Evolutionary conservation across 2,797 vertebrate species (phyloP).

Genomic region (Aphelocoma californica): DNA sequence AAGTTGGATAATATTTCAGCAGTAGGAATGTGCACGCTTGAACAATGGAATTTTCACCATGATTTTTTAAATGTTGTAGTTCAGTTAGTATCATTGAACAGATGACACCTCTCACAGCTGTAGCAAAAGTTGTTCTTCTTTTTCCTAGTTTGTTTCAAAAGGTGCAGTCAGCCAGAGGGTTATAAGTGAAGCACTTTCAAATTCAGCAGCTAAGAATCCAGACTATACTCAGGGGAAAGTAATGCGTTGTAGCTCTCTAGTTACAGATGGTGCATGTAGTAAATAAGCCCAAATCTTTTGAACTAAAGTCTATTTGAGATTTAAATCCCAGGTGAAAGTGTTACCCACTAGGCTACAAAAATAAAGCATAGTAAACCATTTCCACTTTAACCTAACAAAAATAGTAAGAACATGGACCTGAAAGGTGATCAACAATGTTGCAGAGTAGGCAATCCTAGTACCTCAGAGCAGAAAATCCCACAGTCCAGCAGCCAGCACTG

Average conservation of each 20-base stretch:
- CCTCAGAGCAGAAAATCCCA: not conserved
- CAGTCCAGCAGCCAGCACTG: not conserved
- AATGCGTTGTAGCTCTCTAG: not conserved
- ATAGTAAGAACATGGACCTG: not conserved
- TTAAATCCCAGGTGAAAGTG: not conserved
- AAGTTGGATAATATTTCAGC: not conserved
- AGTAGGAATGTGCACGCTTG: not conserved
- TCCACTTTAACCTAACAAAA: not conserved
- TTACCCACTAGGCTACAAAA: not conserved
- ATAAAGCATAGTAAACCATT: not conserved
- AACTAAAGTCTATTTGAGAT: not conserved
- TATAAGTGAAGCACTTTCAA: not conserved
- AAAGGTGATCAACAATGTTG: not conserved
- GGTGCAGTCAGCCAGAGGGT: not conserved
- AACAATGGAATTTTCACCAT: not conserved
- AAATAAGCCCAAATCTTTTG: not conserved
- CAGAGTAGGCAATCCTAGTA: not conserved
- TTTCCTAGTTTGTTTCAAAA: not conserved
- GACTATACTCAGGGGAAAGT: not conserved
- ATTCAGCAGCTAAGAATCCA: not conserved
- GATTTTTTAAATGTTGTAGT: not conserved
- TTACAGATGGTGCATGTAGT: not conserved
- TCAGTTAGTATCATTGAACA: not conserved
- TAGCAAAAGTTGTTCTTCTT: not conserved
- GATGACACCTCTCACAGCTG: not conserved